Evolutionary conservation across 2,797 vertebrate species (phyloP).

Genomic region (Iguana delicatissima): DNA sequence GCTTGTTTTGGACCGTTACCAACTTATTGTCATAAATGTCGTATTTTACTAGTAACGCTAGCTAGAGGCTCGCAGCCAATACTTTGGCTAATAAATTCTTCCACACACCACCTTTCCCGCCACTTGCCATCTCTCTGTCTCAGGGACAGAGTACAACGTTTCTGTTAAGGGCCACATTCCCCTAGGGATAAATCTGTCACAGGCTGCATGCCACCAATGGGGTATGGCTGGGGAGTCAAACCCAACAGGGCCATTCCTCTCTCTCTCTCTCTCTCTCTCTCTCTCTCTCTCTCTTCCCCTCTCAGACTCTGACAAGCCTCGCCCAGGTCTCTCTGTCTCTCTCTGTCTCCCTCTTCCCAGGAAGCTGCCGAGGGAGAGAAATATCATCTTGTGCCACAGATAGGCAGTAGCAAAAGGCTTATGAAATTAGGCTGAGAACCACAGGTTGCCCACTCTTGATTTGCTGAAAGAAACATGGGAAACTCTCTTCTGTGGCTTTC

Average conservation of each 20-base stretch:
- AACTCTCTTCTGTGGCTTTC: not conserved
- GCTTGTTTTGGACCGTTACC: not conserved
- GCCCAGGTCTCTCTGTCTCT: not conserved
- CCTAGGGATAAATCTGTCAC: not conserved
- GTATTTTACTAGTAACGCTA: not conserved
- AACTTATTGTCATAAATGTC: not conserved
- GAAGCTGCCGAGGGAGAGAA: not conserved
- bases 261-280: not conserved
- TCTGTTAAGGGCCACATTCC: not conserved
- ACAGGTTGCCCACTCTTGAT: not conserved
- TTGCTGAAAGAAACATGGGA: not conserved
- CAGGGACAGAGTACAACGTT: not conserved
- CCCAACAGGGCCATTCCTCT: not conserved
- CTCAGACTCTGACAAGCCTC: not conserved
- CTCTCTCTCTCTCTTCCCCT: too few relatives aligned
- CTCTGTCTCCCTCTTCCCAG: too few relatives aligned
- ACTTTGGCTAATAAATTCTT: not conserved
- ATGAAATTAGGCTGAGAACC: not conserved
- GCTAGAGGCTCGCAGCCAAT: not conserved
- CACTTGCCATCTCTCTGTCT: not conserved
- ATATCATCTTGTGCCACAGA: not conserved
- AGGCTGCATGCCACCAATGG: too few relatives aligned
- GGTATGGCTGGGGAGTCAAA: not conserved
- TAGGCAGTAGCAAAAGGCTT: not conserved
- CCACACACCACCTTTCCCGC: not conserved